Conservation (phyloP, 2,113 vertebrate species). For the Collichthys lucidus region DNA sequence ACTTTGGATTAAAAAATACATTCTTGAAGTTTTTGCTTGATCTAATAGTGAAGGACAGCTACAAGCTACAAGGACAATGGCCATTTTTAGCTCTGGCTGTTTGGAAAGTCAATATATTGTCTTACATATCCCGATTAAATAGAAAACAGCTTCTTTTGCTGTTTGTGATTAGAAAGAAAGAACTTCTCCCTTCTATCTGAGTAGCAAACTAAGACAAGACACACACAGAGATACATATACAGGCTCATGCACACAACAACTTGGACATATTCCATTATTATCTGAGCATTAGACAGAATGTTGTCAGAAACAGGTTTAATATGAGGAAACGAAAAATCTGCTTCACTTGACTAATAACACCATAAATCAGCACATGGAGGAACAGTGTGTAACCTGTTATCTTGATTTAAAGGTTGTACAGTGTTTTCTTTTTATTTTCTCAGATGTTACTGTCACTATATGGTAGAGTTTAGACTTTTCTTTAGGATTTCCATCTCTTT, state of each 20-base stretch:
- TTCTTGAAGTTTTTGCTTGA: neutral
- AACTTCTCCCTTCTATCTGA: neutral
- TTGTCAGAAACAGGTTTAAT: slow-evolving; percentile 34
- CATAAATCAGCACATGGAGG: slow-evolving; percentile 41
- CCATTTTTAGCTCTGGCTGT: neutral
- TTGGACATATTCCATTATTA: slow-evolving; percentile 3
- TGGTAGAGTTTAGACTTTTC: neutral
- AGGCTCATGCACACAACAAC: neutral
- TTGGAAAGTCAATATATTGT: neutral
- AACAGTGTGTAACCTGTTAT: slow-evolving; percentile 41
- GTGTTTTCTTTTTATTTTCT: neutral
- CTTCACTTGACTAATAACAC: slow-evolving; percentile 29
- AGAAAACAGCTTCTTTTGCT: neutral
- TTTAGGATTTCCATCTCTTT: neutral
- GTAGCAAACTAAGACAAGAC: neutral
- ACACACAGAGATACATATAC: neutral
- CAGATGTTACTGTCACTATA: slow-evolving; percentile 8
- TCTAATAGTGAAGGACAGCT: slow-evolving; percentile 4
- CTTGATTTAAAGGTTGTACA: slow-evolving; percentile 25
- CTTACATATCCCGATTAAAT: neutral
- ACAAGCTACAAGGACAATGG: neutral
- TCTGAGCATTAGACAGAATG: slow-evolving; percentile 15
- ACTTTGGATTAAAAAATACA: neutral
- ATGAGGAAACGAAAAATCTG: slow-evolving; percentile 42
- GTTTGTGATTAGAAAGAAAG: too few species aligned